Percentiles rank a stretch among this genome's conserved stretches.
These are phyloP conservation scores for Antennarius maculatus DNA, from an alignment of 2,797 vertebrate species.

Conservation along the genomic window DNA sequence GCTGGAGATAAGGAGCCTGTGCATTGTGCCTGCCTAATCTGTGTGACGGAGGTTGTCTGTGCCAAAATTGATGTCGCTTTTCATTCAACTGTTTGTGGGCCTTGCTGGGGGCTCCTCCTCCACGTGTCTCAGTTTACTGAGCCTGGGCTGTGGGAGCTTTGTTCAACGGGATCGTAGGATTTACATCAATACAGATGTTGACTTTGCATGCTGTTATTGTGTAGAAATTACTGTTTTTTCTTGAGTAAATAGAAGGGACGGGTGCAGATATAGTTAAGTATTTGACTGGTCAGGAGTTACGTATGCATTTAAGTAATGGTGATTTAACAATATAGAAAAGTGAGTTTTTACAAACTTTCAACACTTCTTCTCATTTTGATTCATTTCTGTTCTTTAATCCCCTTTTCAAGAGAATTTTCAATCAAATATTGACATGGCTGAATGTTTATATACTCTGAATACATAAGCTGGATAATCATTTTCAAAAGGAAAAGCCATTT, in stretches of 20 bases:
- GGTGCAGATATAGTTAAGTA: constrained; percentile 48
- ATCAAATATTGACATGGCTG: constrained; percentile 17
- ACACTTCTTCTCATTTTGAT: constrained; percentile 1
- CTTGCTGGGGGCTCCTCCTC: constrained; percentile 88
- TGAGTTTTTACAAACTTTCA: constrained; percentile 31
- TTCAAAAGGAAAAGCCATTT: constrained; percentile 40
- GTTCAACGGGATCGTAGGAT: constrained; percentile 79
- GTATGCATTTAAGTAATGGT: background rate
- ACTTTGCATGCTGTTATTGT: constrained; percentile 68
- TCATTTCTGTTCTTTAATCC: constrained; percentile 16
- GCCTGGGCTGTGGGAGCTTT: constrained; percentile 82
- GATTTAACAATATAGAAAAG: constrained; percentile 9
- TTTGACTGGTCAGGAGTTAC: constrained; percentile 36
- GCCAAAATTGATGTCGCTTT: constrained; percentile 99
- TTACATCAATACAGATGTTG: constrained; percentile 85
- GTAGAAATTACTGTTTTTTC: constrained; percentile 27
- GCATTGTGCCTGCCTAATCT: constrained; percentile 99
- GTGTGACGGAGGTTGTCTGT: constrained; percentile 99
- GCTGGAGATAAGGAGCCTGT: constrained; percentile 96
- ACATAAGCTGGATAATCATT: constrained; percentile 22
- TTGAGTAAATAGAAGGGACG: constrained; percentile 55
- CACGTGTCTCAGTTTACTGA: constrained; percentile 84
- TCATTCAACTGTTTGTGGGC: constrained; percentile 96
- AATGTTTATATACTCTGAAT: constrained; percentile 18
- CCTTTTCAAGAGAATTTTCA: constrained; percentile 20